These are phyloP conservation scores for Chelon auratus DNA, from an alignment of 2,797 vertebrate species.

Conservation along the genomic window DNA sequence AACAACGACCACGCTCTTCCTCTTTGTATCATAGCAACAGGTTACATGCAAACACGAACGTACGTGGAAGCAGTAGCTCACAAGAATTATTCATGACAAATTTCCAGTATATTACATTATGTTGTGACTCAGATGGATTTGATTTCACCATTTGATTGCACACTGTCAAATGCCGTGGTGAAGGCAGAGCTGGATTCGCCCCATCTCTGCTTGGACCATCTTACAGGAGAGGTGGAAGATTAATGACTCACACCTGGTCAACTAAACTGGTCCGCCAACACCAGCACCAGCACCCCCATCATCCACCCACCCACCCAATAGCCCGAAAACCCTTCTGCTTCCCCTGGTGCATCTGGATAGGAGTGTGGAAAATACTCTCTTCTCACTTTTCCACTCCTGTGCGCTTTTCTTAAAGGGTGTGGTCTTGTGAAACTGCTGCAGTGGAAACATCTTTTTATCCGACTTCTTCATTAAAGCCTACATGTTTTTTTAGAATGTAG, in stretches of 20 bases:
- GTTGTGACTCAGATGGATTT: not conserved
- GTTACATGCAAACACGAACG: constrained; percentile 32
- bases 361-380: constrained; percentile 66
- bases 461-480: constrained; percentile 19
- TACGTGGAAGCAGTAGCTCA: constrained; percentile 22
- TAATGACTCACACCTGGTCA: constrained; percentile 73
- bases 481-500: constrained; percentile 10
- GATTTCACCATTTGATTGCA: constrained; percentile 12
- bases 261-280: constrained; percentile 29
- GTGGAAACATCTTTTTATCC: constrained; percentile 70
- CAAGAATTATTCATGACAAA: constrained; percentile 12
- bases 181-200: constrained; percentile 26
- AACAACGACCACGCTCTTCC: constrained; percentile 20
- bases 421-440: constrained; percentile 62
- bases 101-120: constrained; percentile 14
- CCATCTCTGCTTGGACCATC: constrained; percentile 16
- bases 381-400: constrained; percentile 68
- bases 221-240: constrained; percentile 45
- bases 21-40: constrained; percentile 36
- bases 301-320: constrained; percentile 21
- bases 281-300: constrained; percentile 24
- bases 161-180: constrained; percentile 17
- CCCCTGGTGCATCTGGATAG: constrained; percentile 70
- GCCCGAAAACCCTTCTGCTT: constrained; percentile 45
- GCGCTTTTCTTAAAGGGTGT: constrained; percentile 67